phyloP scores from a whole-genome alignment of 2,797 vertebrate genomes.

The Myiotriccus ornatus region DNA sequence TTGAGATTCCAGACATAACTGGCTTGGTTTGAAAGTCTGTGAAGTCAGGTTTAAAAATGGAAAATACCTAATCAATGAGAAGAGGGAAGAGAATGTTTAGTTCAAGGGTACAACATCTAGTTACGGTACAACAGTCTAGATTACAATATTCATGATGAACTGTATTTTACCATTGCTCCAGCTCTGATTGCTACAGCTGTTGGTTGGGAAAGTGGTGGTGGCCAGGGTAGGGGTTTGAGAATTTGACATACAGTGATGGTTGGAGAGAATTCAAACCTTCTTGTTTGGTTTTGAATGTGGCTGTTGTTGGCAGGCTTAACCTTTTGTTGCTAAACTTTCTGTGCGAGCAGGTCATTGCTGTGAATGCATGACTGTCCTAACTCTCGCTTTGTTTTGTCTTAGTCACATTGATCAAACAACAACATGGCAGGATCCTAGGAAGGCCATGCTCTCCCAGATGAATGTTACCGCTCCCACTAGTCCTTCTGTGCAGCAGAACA shows the following conservation, averaged over 20 bases:
- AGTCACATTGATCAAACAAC: slow-evolving; percentile 98
- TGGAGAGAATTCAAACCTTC: not conserved
- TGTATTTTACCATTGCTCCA: not conserved
- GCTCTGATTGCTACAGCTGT: not conserved
- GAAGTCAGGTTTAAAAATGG: not conserved
- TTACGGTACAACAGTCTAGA: not conserved
- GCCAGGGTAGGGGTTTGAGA: not conserved
- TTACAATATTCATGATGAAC: not conserved
- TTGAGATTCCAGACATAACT: not conserved
- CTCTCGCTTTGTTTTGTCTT: slow-evolving; percentile 52
- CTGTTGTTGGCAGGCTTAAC: not conserved
- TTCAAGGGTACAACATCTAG: not conserved
- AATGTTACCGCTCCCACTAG: slow-evolving; percentile 87
- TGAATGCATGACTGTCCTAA: slow-evolving; percentile 40
- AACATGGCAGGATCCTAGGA: slow-evolving; percentile 97
- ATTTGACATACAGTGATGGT: not conserved
- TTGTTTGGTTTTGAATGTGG: slow-evolving; percentile 5
- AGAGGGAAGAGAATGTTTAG: not conserved
- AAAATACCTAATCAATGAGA: not conserved
- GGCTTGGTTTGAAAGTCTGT: not conserved
- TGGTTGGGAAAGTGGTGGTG: not conserved
- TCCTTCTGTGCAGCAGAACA: slow-evolving; percentile 87
- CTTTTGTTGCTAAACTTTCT: not conserved
- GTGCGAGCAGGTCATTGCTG: not conserved
- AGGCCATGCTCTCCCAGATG: slow-evolving; percentile 91